Conservation (phyloP, 2,797 vertebrate genomes). For the Hoplostethus atlanticus region DNA sequence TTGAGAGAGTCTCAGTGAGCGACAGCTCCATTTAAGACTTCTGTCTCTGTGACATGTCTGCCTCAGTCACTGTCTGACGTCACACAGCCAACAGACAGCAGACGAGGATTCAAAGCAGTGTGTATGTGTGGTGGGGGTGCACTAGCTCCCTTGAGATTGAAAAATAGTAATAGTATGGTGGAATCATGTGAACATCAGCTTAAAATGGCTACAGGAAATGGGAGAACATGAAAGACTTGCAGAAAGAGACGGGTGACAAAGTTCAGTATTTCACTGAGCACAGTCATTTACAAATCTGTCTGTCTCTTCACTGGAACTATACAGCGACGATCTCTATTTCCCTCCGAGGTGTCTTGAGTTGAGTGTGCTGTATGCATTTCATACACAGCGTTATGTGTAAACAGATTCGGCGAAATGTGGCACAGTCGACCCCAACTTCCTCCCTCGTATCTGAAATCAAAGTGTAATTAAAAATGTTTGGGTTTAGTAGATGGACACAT, state of each 20-base stretch:
- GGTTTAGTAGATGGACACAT: neutral
- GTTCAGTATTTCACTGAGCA: neutral
- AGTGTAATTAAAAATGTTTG: neutral
- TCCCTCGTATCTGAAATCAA: neutral
- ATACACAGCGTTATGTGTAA: neutral
- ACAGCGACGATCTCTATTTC: neutral
- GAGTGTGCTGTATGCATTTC: neutral
- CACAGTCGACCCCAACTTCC: neutral
- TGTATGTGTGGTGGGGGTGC: neutral
- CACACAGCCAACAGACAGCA: slow-evolving; percentile 4
- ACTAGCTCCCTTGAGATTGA: neutral
- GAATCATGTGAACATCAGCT: slow-evolving; percentile 6
- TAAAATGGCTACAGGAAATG: slow-evolving; percentile 10
- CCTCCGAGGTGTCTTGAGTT: neutral
- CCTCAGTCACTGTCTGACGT: slow-evolving; percentile 18
- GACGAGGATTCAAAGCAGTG: neutral
- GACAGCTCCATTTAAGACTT: slow-evolving; percentile 31
- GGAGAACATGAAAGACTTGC: slow-evolving; percentile 1
- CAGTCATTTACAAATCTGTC: slow-evolving; percentile 16
- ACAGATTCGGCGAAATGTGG: neutral
- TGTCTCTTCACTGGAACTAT: neutral
- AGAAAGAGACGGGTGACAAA: neutral
- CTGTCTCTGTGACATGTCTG: slow-evolving; percentile 22
- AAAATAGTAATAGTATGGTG: slow-evolving; percentile 1
- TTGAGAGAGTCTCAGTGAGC: slow-evolving; percentile 6